Base-by-base conservation (phyloP, 2,113 vertebrate species). In the Vulpes ferrilata region DNA sequence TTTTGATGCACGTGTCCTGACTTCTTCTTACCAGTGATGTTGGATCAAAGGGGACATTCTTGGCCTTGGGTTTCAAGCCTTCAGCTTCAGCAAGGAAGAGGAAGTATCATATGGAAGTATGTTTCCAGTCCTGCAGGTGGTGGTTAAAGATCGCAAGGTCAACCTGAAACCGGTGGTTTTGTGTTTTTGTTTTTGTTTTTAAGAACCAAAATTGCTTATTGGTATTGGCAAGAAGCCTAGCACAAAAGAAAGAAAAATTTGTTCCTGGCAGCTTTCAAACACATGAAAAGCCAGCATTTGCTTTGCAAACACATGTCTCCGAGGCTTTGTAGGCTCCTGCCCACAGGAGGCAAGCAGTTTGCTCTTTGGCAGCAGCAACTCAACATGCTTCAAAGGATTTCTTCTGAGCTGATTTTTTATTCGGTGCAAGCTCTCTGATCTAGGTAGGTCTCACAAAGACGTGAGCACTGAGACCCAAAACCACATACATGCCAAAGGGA, bases 231-330 rank as follows among this genome's bases (percentile, higher is more conserved):
- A 38, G 73, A 74, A 38, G 90, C 53, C 59, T 95, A 83, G 7
- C 43, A 87, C 89, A 96, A 97, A 69, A 43, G 90, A 97, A 88
- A 96, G 76, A 95, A 96, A n/a, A 96, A 97, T 96, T 98, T 98
- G 51, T 97, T 97, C 88, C 83, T 0, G 0, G 89, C 17, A 55
- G 32, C 93, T 96, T 97, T 98, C 69, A 98, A 98, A 90, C 62
- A n/a, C 95, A 67, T 8, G 95, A 98, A 98, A 96, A 80, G 4
- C 35, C 87, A 85, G 93, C 94, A 95, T 89, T 97, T 97, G 16
- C 38, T 96, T 97, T 97, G 88, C 71, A 90, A 84, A 92, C 92
- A 95, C 30, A 0, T 60, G 60, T 88, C 71, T 81, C 76, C 73
- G 65, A 25, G 74, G 62, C 95, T 96, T 85, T 88, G 83, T 95